Base-by-base conservation (phyloP, 1,140 invertebrate genomes). In the Drosophila mauritiana region DNA sequence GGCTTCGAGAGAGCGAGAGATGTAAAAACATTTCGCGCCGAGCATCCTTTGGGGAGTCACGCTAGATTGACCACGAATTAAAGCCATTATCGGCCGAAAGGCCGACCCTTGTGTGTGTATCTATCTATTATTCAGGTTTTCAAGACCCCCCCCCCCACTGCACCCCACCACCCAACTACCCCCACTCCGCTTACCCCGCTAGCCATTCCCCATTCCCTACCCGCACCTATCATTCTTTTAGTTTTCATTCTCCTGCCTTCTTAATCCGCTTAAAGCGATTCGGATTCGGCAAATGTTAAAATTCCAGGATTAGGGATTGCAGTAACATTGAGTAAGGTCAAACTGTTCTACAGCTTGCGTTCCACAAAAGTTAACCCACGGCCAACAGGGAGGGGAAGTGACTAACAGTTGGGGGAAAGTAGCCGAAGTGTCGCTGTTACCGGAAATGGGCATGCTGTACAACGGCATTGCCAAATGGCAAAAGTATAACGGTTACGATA, bases 311-410 rank as follows among this genome's bases (percentile, higher is more conserved):
- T 69, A 68, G 42, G 36, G 42, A 46, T 25, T 57, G 68, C 68
- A 70, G 27, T 57, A 70, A 70, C 68, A 70, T 70, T 70, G 65
- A 10, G 36, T 70, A 70, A 70, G 68, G 68, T 70, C 68, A 70
- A 70, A 70, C 52, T 70, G 68, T 57, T 0, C 27, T 11, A 70
- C 10, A 70, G 68, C 64, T 70, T 70, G n/a, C 27, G 27, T 7
- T 70, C 68, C 65, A 70, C 12, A 13, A 0, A 15, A 63, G n/a
- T 7, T 27, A 0, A 17, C 20, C 22, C 27, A n/a, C 4, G 12
- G 27, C 12, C n/a, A 22, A 43, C 36, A 61, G 54, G 0, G 17
- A 48, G 46, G 25, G 15, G 25, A 43, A 17, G 1, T 11, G 43
- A 20, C 22, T 8, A 11, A 3, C 13, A 17, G 1, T 13, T 3